Evolutionary conservation across 2,113 vertebrate species (phyloP), one percentile per base, ranked within the genome.

Genomic region (Nycticryphes semicollaris): DNA sequence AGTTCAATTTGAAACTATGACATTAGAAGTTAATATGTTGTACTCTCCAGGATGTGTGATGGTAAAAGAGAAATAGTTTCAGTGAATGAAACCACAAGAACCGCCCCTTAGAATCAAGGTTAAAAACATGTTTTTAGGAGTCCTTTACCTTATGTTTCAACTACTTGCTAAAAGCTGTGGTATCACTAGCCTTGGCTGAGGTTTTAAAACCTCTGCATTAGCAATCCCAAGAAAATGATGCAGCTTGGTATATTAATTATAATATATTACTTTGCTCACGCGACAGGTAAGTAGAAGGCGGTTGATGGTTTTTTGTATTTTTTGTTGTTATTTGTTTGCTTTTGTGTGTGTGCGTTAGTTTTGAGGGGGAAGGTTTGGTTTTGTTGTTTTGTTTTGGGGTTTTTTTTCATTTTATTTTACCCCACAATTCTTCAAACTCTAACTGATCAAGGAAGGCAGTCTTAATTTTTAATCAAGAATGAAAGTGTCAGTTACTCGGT

Each of bases 71-170:
- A 90, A 89, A 64, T 28, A 84, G 60, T 47, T 63, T 53, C 9
- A 59, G 13, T n/a, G 47, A 95, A 62, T 47, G n/a, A 94, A 96
- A 93, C 96, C 94, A 90, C 88, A 95, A 72, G 90, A 79, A 75
- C 82, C 48, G 63, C 88, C 90, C 74, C 67, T 59, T 54, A 69
- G 66, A 87, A 93, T 73, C 30, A 48, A 59, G 27, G 54, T 64
- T 79, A 66, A 95, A 95, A 90, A 33, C 63, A 90, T 64, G 70
- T 62, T 96, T 89, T 96, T 57, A 76, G 27, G 33, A 78, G 39
- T 56, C 17, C 5, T 76, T 83, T 45, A 91, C 35, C 72, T 76
- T 74, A n/a, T 6, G 66, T 62, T 84, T 79, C 30, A 67, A 8
- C 39, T 75, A 45, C 45, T 64, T 76, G 12, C 35, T 87, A 31